Base-by-base conservation (phyloP, 2,797 vertebrate genomes). In the Cottoperca gobio region DNA sequence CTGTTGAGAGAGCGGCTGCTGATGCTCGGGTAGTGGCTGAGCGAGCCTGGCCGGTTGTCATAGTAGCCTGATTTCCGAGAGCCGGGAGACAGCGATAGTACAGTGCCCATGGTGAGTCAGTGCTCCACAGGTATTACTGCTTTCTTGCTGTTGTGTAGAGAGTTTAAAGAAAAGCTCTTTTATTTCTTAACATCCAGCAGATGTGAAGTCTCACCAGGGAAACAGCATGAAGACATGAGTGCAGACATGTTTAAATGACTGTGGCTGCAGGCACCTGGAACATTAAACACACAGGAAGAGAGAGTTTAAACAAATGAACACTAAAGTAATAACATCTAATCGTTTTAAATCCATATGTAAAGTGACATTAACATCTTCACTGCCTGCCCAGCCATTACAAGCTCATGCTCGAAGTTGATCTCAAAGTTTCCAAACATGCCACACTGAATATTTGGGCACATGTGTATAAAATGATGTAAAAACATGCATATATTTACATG, bases 61-160 rank as follows among this genome's bases (percentile, higher is more conserved):
- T 95, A 95, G 85, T 94, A 94, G 73, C 92, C 83, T 11, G 93
- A 83, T 79, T 95, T 96, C 40, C 95, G 89, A 11, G 94, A 90
- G 72, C 92, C 87, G 1, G 96, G 96, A 0, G 96, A 96, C 62
- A 96, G 84, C 0, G 96, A 96, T 42, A 96, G 91, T 23, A 95
- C 95, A 0, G 96, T 95, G 70, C 96, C 96, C 96, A 96, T 96
- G 84, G 49, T 80, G 82, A 88, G 55, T 62, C 66, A 75, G 65
- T 26, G 60, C 49, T 71, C 76, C 50, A 7, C 31, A 73, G 80
- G 67, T 77, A 54, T 76, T 2, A 28, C 55, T 62, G 71, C 35
- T 62, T 63, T 37, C 53, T 73, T 43, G 64, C 62, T 62, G 48
- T 40, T 33, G 35, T 19, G 53, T 16, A 23, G 52, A 73, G 21